phyloP scores from a whole-genome alignment of 2,888 invertebrate genomes.

The Mimachlamys varia region DNA sequence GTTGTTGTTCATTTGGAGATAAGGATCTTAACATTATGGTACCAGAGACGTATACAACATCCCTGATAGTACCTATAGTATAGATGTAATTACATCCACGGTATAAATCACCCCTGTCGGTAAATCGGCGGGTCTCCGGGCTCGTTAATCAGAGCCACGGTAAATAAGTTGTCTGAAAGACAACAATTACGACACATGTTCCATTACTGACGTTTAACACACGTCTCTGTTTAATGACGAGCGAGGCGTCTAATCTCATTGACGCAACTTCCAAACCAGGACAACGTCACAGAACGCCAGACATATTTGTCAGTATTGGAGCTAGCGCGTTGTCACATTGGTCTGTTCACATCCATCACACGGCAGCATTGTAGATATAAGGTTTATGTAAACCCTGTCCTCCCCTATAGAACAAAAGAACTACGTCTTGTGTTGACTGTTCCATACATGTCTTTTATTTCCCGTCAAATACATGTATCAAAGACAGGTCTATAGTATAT shows the following conservation, averaged over 20 bases:
- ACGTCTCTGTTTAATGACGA: neutral
- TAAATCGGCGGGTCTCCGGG: neutral
- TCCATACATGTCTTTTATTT: neutral
- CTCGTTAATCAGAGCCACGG: neutral
- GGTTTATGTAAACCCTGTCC: neutral
- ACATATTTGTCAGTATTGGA: neutral
- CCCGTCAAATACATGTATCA: no score
- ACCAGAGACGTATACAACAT: no score
- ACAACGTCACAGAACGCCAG: neutral
- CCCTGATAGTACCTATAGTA: no score
- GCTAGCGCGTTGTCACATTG: neutral
- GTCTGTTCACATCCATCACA: neutral
- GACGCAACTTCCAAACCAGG: neutral
- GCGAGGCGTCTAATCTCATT: neutral
- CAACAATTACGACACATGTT: neutral
- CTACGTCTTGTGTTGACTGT: neutral
- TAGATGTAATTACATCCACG: neutral
- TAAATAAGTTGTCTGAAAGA: conserved; percentile 3
- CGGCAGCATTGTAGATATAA: neutral
- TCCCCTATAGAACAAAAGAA: neutral
- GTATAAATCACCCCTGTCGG: neutral
- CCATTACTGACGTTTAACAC: neutral
- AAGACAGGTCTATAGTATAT: no score
- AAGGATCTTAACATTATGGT: no score
- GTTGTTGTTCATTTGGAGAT: no score